Percentiles rank a stretch among this genome's conserved stretches.
Evolutionary conservation across 2,888 invertebrate species (phyloP).

Genomic region (Idaea straminata): DNA sequence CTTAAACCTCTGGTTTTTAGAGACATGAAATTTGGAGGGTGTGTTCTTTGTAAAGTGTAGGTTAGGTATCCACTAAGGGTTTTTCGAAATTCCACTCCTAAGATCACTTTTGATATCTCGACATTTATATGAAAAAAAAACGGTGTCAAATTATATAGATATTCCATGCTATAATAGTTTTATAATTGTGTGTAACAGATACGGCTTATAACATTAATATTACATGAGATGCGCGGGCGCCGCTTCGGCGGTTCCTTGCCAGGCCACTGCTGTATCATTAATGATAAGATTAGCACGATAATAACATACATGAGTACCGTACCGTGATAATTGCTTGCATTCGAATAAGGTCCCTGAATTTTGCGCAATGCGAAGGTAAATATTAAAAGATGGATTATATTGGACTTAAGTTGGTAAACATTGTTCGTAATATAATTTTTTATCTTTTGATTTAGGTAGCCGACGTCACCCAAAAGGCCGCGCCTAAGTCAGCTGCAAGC

Average conservation of each 20-base stretch:
- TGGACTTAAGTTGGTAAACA: background rate
- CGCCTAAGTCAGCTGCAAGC: no score
- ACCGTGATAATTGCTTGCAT: background rate
- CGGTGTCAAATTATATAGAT: background rate
- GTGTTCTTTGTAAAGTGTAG: no score
- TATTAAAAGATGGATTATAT: background rate
- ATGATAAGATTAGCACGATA: slow-evolving; percentile 15
- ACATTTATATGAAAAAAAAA: background rate
- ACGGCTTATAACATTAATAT: slow-evolving; percentile 28
- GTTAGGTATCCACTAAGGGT: no score
- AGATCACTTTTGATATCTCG: background rate
- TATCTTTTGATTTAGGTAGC: background rate
- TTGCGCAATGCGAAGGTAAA: background rate
- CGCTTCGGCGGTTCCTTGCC: slow-evolving; percentile 13
- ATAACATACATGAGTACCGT: background rate
- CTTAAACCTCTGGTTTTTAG: no score
- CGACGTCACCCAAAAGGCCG: no score
- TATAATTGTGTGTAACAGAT: slow-evolving; percentile 30
- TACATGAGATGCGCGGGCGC: slow-evolving; percentile 31
- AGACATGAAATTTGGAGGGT: no score
- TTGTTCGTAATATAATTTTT: background rate
- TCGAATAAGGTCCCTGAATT: background rate
- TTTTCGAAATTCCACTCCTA: background rate
- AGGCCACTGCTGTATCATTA: slow-evolving; percentile 10
- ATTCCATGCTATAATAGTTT: slow-evolving; percentile 16